A percentile compares a stretch with the other conserved stretches of the same genome.
phyloP scores from a whole-genome alignment of 2,113 vertebrate species.

The Hippocampus comes region DNA sequence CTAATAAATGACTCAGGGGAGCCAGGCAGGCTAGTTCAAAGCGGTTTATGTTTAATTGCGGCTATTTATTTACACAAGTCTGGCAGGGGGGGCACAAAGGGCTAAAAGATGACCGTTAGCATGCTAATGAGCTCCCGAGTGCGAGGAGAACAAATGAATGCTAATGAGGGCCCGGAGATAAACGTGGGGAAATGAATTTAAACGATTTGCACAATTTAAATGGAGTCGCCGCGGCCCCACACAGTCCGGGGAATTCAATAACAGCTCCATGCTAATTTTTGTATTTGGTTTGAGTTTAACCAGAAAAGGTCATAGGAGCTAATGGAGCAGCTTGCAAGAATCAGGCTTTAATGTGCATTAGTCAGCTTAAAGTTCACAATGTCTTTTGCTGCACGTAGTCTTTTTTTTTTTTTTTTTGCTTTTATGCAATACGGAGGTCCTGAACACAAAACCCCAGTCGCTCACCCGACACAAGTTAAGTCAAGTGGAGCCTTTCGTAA shows the following conservation, averaged over 20 bases:
- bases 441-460: no score
- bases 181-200: constrained; percentile 22
- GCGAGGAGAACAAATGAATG: constrained; percentile 31
- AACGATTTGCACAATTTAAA: constrained; percentile 11
- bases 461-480: neutral
- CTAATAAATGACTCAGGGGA: constrained; percentile 24
- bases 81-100: constrained; percentile 36
- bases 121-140: constrained; percentile 31
- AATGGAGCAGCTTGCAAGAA: neutral
- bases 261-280: neutral
- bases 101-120: constrained; percentile 37
- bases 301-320: neutral
- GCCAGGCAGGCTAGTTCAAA: constrained; percentile 35
- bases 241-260: neutral
- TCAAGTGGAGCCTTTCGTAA: neutral
- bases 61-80: constrained; percentile 62
- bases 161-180: constrained; percentile 31
- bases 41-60: constrained; percentile 52
- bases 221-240: no score
- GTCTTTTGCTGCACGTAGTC: neutral
- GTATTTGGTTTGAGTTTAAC: neutral
- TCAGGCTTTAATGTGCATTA: neutral
- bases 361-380: neutral
- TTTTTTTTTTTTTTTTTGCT: neutral
- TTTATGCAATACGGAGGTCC: neutral